phyloP scores from a whole-genome alignment of 64 coral and sea anemone genomes.

The Actinia tenebrosa region DNA sequence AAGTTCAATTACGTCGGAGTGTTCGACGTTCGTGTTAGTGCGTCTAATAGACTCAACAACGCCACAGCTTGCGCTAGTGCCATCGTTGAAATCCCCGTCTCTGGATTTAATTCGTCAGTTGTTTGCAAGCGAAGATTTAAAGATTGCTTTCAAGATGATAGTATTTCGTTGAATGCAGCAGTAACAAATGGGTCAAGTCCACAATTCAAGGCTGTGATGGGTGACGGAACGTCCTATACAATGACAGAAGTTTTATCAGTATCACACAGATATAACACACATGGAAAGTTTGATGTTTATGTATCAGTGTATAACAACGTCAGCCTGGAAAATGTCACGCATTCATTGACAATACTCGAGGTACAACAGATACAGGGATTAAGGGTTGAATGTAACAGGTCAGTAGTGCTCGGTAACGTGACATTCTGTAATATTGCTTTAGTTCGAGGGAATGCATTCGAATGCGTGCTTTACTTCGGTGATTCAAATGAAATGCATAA shows the following conservation, averaged over 20 bases:
- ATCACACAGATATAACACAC: not conserved
- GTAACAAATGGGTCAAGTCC: constrained; percentile 31
- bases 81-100: constrained; percentile 26
- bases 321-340: constrained; percentile 1
- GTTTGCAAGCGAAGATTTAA: constrained; percentile 29
- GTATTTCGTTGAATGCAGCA: not conserved
- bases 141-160: constrained; percentile 39
- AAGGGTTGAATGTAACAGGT: constrained; percentile 14
- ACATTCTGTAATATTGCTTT: constrained; percentile 25
- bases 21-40: constrained; percentile 12
- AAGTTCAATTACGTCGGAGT: not conserved
- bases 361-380: constrained; percentile 2
- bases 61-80: constrained; percentile 4
- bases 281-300: not conserved
- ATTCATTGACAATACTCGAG: not conserved
- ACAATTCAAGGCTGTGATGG: constrained; percentile 23
- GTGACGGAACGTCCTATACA: not conserved
- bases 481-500: not conserved
- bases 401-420: constrained; percentile 8
- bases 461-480: constrained; percentile 20
- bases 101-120: constrained; percentile 13
- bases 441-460: constrained; percentile 23
- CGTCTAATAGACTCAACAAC: constrained; percentile 27
- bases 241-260: not conserved
- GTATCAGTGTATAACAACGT: constrained; percentile 38